Evolutionary conservation across 2,797 vertebrate genomes (phyloP), one percentile per base, ranked within the genome.

Genomic region (Petrocephalus sullivani): DNA sequence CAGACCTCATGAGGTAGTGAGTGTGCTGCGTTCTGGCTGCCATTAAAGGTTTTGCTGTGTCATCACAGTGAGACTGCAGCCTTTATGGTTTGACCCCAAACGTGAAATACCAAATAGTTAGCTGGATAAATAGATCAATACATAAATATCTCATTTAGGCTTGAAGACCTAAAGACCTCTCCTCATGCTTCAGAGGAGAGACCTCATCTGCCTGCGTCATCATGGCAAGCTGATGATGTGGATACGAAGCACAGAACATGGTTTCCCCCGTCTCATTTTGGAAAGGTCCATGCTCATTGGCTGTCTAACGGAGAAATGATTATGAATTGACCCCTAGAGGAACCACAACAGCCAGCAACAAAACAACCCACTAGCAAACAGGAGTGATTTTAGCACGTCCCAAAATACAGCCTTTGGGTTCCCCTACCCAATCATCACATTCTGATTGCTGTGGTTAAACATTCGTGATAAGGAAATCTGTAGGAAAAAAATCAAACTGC

Each of bases 401-500:
- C 16, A 14, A 78, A 41, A 46, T 75, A 33, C 71, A 75, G 19
- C 33, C 67, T 75, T 41, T 75, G 41, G 28, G 41, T 46, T 78
- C 71, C 28, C 37, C 71, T 7, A 46, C 37, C 37, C 19, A 41
- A 78, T 46, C 37, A 78, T 78, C 16, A 19, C 16, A n/a, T 19
- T n/a, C 71, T 78, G 71, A 14, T 46, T 78, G 33, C 37, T 6
- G 71, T 37, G 7, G 37, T 78, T 78, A 46, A 16, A 57, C 37
- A 78, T 78, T 78, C 7, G 37, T 46, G 71, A 46, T 41, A 46
- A n/a, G 14, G 37, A 46, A 78, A 78, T 46, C 37, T 78, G 71
- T 19, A 78, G 71, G 71, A 78, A 78, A 78, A 28, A 46, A 78
- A n/a, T 46, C 71, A 78, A 78, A 78, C 71, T 78, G 46, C 67